Evolutionary conservation across 2,888 invertebrate species (phyloP), one percentile per base, ranked within the genome.

Genomic region (Protonemura montana): DNA sequence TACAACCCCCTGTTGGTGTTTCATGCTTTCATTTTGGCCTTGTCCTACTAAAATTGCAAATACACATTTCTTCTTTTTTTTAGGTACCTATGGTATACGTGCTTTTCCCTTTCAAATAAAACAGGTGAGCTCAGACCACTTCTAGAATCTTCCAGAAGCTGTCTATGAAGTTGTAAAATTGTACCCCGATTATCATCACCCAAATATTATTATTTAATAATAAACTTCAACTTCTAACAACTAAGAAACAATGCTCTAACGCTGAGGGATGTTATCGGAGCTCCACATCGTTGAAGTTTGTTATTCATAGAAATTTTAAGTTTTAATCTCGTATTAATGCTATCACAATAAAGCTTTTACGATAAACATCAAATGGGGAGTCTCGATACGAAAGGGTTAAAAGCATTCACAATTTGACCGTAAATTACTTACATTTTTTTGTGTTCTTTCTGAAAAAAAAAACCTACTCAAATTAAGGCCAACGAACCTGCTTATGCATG

Each of bases 391-490:
- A 26, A 41, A 42, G 82, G 82, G 35, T 83, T 42, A 41, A 83
- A 83, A 26, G 30, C 25, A 83, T 26, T 42, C 13, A 83, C 41
- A 83, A 83, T 21, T 35, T 83, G 82, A 35, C 82, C 35, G 82
- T 83, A 83, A 83, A 83, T 83, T 83, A 21, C 3, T 3, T 59
- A 41, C 21, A 77, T 25, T 83, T 83, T 83, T 83, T 83, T 83
- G 82, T 82, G 21, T 26, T 42, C 42, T n/a, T 6, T 41, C 25
- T 25, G 42, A 83, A 83, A 41, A 83, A 83, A 41, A 83, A 83
- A 41, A n/a, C n/a, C 41, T 16, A 25, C 26, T 42, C 26, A 83
- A 41, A 83, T 30, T 83, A 83, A 26, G 82, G 82, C 82, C 82
- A 83, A 83, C 82, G 82, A 83, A 83, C 82, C 28, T 78, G 6